phyloP scores from a whole-genome alignment of 2,113 vertebrate genomes.

The Caranx ignobilis region DNA sequence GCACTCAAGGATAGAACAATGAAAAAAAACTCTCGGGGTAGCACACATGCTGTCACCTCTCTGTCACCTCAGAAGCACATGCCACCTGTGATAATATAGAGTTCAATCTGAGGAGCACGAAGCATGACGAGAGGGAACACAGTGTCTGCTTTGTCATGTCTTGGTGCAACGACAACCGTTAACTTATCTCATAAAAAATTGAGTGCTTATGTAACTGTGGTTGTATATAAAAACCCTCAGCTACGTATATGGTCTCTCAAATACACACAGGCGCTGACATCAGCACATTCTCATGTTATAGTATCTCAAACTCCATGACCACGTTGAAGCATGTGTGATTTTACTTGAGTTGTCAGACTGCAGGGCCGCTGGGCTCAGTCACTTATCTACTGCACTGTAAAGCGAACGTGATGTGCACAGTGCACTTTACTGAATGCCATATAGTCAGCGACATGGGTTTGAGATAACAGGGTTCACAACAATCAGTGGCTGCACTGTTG shows the following conservation, averaged over 20 bases:
- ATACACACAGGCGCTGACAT: not conserved
- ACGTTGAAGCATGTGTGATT: not conserved
- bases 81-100: too few species aligned
- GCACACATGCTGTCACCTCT: not conserved
- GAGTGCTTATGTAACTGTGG: slow-evolving; percentile 5
- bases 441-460: not conserved
- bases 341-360: slow-evolving; percentile 5
- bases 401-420: not conserved
- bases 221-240: not conserved
- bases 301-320: not conserved
- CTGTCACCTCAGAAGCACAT: not conserved
- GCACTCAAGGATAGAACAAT: not conserved
- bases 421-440: not conserved
- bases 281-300: not conserved
- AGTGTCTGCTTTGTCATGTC: not conserved
- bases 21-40: not conserved
- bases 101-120: slow-evolving; percentile 4
- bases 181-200: slow-evolving; percentile 16
- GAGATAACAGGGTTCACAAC: not conserved
- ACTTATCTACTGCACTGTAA: not conserved
- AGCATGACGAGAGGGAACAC: not conserved
- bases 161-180: slow-evolving; percentile 5
- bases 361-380: not conserved
- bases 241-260: not conserved
- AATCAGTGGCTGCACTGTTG: not conserved